Evolutionary conservation across 23 tunicate species (phyloP).

Genomic region (Halocynthia aurantium): DNA sequence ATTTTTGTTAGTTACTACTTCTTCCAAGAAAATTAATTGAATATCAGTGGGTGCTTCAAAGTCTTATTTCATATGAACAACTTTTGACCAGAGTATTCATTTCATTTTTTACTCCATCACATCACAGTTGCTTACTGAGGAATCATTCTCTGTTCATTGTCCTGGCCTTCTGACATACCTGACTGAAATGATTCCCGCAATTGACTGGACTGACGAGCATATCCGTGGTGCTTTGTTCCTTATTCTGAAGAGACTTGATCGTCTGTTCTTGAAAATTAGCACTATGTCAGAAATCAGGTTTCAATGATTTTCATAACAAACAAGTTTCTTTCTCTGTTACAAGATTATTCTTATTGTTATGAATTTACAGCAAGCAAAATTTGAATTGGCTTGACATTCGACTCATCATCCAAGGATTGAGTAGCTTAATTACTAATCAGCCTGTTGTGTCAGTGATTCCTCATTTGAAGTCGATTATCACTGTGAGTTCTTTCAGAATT

Average conservation of each 20-base stretch:
- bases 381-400: conserved; percentile 36
- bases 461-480: conserved; percentile 54
- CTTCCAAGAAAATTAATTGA: no score
- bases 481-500: conserved; percentile 17
- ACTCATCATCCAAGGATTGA: conserved; percentile 48
- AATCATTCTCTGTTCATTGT: conserved; percentile 37
- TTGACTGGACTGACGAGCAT: conserved; percentile 85
- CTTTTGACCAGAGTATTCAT: not conserved
- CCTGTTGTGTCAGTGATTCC: conserved; percentile 73
- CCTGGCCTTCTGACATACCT: conserved; percentile 60
- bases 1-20: no score
- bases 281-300: conserved; percentile 47
- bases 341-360: not conserved
- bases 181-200: conserved; percentile 54
- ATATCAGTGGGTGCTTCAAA: no score
- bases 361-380: conserved; percentile 10
- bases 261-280: conserved; percentile 50
- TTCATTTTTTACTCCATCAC: not conserved
- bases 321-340: not conserved
- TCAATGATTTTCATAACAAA: not conserved
- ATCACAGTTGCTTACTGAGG: conserved; percentile 70
- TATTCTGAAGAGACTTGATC: conserved; percentile 68
- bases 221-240: conserved; percentile 53
- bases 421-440: conserved; percentile 45
- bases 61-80: no score